Evolutionary conservation across 2,797 vertebrate species (phyloP), one percentile per base, ranked within the genome.

Genomic region (Benthosema pterotum): DNA sequence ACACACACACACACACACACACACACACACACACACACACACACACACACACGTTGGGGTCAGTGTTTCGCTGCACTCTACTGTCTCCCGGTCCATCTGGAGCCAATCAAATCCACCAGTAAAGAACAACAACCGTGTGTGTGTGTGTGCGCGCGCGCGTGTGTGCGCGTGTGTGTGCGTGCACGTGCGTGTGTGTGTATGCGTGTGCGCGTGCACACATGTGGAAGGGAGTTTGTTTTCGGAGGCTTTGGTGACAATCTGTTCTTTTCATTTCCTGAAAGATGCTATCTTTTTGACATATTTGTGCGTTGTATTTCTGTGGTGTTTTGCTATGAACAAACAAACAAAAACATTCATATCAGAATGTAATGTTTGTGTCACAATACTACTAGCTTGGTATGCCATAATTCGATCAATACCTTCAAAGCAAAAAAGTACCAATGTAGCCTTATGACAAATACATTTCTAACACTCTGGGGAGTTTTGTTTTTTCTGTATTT

Each of bases 191-290:
- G 13, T n/a, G 38, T 42, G 13, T 18, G 14, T 2, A 0, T 63
- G 6, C 60, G 53, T 42, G 19, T 28, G 46, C 48, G 17, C 61
- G 73, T 71, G 82, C n/a, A n/a, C n/a, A n/a, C n/a, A n/a, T n/a
- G n/a, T n/a, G n/a, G n/a, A n/a, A 57, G n/a, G 38, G 42, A 63
- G 71, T 77, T 75, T 77, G 64, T 81, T 83, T 82, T 79, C 59
- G 57, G 60, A 84, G 59, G 74, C 78, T 75, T 85, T 80, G 75
- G 75, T 72, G 69, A 71, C 80, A 85, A 82, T 84, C 73, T 83
- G 83, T 69, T 77, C 75, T 83, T 83, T 83, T 83, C 70, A 88
- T 85, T 87, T 88, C 78, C 72, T 83, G 75, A 72, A 72, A 78
- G 77, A 70, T 82, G 75, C 69, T 74, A 80, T 75, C 17, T 15